Percentiles rank a stretch among this genome's conserved stretches.
phyloP scores from a whole-genome alignment of 1,140 invertebrate species.

The Paramacrobiotus metropolitanus region DNA sequence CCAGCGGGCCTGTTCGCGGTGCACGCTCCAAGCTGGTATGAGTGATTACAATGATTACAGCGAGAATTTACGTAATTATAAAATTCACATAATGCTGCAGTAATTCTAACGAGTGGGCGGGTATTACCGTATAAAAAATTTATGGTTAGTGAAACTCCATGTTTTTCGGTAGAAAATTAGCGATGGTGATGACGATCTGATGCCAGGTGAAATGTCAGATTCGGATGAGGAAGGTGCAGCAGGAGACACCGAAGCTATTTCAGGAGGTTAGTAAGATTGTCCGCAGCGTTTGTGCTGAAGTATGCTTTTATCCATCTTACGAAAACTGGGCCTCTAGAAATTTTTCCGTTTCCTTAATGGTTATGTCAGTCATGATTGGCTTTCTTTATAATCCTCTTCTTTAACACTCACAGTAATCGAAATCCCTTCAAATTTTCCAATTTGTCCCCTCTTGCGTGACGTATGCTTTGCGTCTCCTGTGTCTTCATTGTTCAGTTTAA shows the following conservation, averaged over 20 bases:
- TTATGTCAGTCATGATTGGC: not conserved
- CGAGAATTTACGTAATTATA: no score
- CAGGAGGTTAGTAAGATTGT: conserved; percentile 6
- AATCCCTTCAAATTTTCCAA: no score
- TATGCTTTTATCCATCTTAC: no score
- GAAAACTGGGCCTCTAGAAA: not conserved
- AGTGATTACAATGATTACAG: not conserved
- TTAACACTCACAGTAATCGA: no score
- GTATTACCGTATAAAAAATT: not conserved
- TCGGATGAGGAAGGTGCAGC: conserved; percentile 11
- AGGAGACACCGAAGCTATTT: conserved; percentile 9
- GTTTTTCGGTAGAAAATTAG: not conserved
- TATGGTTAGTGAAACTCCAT: not conserved
- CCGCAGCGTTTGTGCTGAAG: no score
- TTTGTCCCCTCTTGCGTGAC: no score
- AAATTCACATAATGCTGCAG: no score
- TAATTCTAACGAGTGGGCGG: no score
- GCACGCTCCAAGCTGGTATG: not conserved
- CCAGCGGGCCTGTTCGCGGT: not conserved
- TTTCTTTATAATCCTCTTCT: not conserved
- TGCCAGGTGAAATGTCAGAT: conserved; percentile 7
- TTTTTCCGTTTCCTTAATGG: not conserved
- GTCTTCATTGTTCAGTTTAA: no score
- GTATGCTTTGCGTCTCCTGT: no score
- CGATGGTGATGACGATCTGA: conserved; percentile 8